Percentiles rank a stretch among this genome's conserved stretches.
Evolutionary conservation across 2,113 vertebrate species (phyloP).

Genomic region (Orcinus orca): DNA sequence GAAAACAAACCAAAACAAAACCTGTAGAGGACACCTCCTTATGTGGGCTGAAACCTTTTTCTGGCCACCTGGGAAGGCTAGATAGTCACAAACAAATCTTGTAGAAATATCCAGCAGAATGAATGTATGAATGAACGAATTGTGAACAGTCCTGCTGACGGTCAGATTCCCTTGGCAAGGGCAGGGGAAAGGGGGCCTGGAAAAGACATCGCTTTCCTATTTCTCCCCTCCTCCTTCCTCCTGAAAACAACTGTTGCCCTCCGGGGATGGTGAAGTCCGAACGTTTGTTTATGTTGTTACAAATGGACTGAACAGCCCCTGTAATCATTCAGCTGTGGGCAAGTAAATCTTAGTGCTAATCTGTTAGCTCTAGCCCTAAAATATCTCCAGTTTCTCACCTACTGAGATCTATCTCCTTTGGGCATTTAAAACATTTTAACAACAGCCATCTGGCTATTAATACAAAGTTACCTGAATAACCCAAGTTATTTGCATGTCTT

Average conservation of each 20-base stretch:
- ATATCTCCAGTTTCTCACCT: background rate
- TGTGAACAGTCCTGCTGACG: background rate
- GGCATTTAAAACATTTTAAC: background rate
- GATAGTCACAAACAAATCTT: conserved; percentile 35
- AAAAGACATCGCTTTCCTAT: background rate
- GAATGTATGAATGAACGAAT: background rate
- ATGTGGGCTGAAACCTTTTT: conserved; percentile 8
- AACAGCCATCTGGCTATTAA: background rate
- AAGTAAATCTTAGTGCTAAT: background rate
- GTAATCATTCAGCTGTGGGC: background rate
- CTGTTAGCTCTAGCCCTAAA: background rate
- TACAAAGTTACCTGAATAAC: background rate
- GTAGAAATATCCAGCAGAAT: background rate
- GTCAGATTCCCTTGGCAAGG: background rate
- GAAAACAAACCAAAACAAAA: background rate
- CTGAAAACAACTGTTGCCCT: background rate
- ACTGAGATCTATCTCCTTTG: background rate
- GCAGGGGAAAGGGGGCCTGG: background rate
- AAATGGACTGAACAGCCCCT: background rate
- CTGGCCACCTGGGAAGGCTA: background rate
- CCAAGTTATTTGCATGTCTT: background rate
- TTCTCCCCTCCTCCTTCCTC: background rate
- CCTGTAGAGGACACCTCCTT: background rate
- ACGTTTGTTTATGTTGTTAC: conserved; percentile 20
- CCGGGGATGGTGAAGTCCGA: background rate